Percentiles rank a stretch among this genome's conserved stretches.
phyloP scores from a whole-genome alignment of 2,113 vertebrate species.

The Chiloscyllium plagiosum region DNA sequence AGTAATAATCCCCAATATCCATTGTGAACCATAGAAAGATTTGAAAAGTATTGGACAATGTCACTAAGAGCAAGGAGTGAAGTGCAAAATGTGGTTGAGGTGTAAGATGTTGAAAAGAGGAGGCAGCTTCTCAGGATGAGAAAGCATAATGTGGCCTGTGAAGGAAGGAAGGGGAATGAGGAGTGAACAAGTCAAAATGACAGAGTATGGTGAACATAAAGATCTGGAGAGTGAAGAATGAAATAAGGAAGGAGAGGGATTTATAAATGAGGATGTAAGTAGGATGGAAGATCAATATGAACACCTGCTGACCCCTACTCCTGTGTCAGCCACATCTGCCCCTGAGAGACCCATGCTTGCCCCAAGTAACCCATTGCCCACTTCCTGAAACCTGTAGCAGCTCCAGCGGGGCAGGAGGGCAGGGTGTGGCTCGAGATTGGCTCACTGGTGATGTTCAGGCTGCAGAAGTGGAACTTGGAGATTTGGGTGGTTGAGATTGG shows the following conservation, averaged over 20 bases:
- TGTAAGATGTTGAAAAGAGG: not conserved
- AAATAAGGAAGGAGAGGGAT: not conserved
- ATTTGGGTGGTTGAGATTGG: not conserved
- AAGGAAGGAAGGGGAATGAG: not conserved
- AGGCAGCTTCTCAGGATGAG: not conserved
- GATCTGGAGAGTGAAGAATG: not conserved
- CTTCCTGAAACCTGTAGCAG: not conserved
- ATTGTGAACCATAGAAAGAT: not conserved
- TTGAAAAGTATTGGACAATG: not conserved
- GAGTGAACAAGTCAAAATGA: not conserved
- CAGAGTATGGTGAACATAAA: not conserved
- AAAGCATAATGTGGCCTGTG: not conserved
- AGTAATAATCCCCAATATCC: not conserved
- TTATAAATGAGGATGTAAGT: not conserved
- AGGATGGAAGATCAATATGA: not conserved
- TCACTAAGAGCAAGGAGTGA: not conserved
- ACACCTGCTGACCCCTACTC: not conserved
- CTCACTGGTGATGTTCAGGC: not conserved
- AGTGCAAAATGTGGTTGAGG: not conserved
- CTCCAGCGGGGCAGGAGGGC: not conserved
- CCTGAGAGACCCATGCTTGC: too few species aligned
- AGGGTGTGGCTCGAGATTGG: not conserved
- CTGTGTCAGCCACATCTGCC: not conserved
- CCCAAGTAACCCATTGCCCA: not conserved
- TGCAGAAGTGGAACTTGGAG: not conserved